Conservation (phyloP, 2,888 invertebrate genomes). For the Ophion obscuratus region DNA sequence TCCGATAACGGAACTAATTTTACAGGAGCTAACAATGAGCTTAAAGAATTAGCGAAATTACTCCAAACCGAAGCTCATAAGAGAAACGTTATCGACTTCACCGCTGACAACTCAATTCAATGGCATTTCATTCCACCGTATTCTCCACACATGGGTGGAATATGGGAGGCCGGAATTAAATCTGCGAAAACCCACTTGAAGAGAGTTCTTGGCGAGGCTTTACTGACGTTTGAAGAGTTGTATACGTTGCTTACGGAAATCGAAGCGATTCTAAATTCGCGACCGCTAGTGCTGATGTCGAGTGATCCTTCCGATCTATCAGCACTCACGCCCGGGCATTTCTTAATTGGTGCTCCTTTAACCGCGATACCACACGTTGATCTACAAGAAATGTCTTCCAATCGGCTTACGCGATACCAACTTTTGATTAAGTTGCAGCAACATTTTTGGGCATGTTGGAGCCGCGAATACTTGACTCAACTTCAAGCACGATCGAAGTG, state of each 20-base stretch:
- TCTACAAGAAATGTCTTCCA: conserved; percentile 39
- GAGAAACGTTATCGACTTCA: conserved; percentile 18
- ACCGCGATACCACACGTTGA: conserved; percentile 24
- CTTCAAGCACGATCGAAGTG: conserved; percentile 66
- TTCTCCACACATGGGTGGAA: conserved; percentile 38
- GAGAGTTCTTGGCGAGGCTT: conserved; percentile 10
- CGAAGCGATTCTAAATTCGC: conserved; percentile 42
- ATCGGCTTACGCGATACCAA: conserved; percentile 54
- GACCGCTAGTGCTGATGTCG: conserved; percentile 29
- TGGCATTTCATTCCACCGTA: conserved; percentile 49
- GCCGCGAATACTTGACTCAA: conserved; percentile 63
- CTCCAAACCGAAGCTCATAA: conserved; percentile 23
- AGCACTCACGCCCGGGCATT: conserved; percentile 32
- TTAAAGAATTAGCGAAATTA: conserved; percentile 36
- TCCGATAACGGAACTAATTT: conserved; percentile 64
- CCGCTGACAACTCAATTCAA: conserved; percentile 13
- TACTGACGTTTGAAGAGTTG: conserved; percentile 25
- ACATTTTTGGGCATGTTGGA: conserved; percentile 68
- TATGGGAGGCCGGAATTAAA: conserved; percentile 43
- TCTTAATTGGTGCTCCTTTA: conserved; percentile 33
- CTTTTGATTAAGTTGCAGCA: conserved; percentile 55
- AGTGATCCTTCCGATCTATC: conserved; percentile 21
- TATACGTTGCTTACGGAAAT: conserved; percentile 28
- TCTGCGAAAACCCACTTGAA: conserved; percentile 24
- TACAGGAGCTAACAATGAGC: conserved; percentile 54